Conservation (phyloP, 1,140 invertebrate genomes). For the Lysiphlebus fabarum region DNA sequence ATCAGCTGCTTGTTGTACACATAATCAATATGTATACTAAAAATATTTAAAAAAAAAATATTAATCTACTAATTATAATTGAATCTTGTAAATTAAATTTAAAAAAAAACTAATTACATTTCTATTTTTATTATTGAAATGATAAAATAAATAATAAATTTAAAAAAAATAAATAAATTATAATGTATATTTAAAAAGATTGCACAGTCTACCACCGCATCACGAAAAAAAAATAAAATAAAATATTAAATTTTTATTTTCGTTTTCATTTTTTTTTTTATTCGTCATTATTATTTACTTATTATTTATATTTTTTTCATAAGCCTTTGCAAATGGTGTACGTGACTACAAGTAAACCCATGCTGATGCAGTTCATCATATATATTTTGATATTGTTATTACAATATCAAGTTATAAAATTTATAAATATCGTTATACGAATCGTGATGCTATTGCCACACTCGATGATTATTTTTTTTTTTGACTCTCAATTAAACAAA, state of each 20-base stretch:
- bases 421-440: no score
- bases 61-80: no score
- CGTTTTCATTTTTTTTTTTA: no score
- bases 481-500: no score
- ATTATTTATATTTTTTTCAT: conserved; percentile 3
- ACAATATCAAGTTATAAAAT: conserved; percentile 23
- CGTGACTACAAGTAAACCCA: conserved; percentile 16
- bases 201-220: no score
- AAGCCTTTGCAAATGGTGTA: neutral
- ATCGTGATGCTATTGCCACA: conserved; percentile 18
- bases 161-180: neutral
- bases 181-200: neutral
- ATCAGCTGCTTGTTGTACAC: no score
- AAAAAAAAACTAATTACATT: neutral
- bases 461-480: neutral
- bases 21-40: neutral
- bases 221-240: no score
- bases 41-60: no score
- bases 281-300: neutral
- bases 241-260: no score
- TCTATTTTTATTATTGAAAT: neutral
- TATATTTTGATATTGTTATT: conserved; percentile 17
- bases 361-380: conserved; percentile 2
- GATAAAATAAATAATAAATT: no score
- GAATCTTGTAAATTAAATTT: no score